These are phyloP conservation scores for Pithecia hirsuta DNA, from an alignment of 2,797 vertebrate species.

Conservation along the genomic window DNA sequence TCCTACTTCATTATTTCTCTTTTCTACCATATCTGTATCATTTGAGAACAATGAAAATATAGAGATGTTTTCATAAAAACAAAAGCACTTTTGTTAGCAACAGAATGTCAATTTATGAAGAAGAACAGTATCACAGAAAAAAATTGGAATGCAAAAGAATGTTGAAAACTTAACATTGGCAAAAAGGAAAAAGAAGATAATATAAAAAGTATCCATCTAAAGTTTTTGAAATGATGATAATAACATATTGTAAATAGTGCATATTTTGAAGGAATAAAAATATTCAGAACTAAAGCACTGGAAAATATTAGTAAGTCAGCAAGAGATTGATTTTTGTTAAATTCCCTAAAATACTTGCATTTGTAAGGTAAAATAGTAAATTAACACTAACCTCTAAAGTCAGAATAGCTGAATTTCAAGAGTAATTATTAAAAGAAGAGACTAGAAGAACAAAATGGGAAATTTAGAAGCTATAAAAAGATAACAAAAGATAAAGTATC, in stretches of 20 bases:
- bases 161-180: neutral
- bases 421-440: neutral
- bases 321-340: neutral
- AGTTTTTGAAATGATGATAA: neutral
- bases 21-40: neutral
- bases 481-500: neutral
- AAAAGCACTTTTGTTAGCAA: neutral
- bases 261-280: neutral
- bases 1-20: neutral
- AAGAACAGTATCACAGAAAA: neutral
- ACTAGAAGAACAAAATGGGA: neutral
- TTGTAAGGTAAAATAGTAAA: neutral
- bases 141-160: neutral
- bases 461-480: neutral
- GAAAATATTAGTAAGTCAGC: neutral
- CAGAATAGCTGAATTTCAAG: neutral
- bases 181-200: neutral
- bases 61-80: neutral
- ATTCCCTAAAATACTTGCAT: neutral
- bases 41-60: neutral
- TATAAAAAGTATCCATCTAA: neutral
- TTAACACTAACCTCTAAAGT: neutral
- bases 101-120: neutral
- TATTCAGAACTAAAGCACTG: neutral
- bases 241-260: neutral